Evolutionary conservation across 64 coral and sea anemone genomes (phyloP), one percentile per base, ranked within the genome.

Genomic region (Montipora cactus): DNA sequence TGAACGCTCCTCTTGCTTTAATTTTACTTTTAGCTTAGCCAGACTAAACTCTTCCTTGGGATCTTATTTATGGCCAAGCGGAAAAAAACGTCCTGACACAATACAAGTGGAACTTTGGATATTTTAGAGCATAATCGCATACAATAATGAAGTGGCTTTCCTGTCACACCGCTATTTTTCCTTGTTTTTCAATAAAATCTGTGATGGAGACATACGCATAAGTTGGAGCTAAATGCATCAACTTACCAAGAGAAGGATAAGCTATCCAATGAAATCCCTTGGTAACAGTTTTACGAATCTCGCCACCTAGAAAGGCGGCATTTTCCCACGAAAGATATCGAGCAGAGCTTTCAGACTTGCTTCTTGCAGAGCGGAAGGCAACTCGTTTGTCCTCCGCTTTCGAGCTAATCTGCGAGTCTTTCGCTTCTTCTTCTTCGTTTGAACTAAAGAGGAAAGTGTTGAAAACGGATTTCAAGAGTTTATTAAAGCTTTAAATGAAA

Each of bases 251-350:
- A 70, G 93, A 69, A 84, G 80, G 83, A 52, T 62, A 64, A 28
- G 88, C 72, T 78, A 95, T 90, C 93, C 88, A 95, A 14, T 95
- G 74, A n/a, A 95, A 75, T 45, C 93, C 93, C 83, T 64, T 95
- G 14, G 76, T 48, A 44, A 95, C 77, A 52, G 75, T 88, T 18
- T 77, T 90, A 23, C 78, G 89, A 37, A 95, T 66, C 64, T 95
- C 87, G 13, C 55, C 67, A 20, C 71, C 89, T 79, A 90, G 72
- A 77, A 95, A 95, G n/a, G 88, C 84, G 13, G 90, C 93, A 67
- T 81, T 90, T 70, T 95, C 93, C 93, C 87, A 95, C 0, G 93
- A 95, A 19, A 95, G 80, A 51, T 90, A 90, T 22, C 80, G 79
- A 70, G 89, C 79, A 47, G 81, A 67, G 15, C 79, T 88, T 55